Percentiles rank a stretch among this genome's conserved stretches.
These are phyloP conservation scores for Elanoides forficatus DNA, from an alignment of 2,113 vertebrate genomes.

Conservation along the genomic window DNA sequence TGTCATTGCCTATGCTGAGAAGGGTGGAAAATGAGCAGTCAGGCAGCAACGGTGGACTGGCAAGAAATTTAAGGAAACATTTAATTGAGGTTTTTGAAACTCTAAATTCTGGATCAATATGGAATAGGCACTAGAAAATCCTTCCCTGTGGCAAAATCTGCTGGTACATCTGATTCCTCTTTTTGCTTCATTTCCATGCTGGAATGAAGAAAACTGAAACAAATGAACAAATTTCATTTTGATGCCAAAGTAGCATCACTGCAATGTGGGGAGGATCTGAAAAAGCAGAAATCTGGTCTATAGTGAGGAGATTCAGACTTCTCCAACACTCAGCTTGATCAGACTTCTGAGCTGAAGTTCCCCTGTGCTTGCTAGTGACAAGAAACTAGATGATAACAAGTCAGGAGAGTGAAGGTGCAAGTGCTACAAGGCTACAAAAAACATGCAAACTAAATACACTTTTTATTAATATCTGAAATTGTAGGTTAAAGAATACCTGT, in stretches of 20 bases:
- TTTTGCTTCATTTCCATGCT: conserved; percentile 9
- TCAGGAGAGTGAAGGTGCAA: background rate
- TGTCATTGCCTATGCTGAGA: background rate
- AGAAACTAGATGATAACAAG: background rate
- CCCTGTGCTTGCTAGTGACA: background rate
- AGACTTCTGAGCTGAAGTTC: background rate
- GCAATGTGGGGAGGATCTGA: background rate
- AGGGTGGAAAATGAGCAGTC: background rate
- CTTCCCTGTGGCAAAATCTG: conserved; percentile 32
- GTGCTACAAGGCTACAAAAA: background rate
- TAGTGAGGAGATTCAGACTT: background rate
- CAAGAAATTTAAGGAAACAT: background rate
- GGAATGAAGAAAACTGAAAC: conserved; percentile 29
- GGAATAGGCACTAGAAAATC: background rate
- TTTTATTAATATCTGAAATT: background rate
- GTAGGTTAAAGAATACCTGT: background rate
- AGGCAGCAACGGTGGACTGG: background rate
- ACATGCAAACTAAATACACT: background rate
- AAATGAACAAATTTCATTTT: conserved; percentile 35
- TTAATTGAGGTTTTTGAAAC: background rate
- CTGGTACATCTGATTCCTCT: conserved; percentile 15
- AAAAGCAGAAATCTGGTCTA: background rate
- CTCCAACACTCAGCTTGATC: background rate
- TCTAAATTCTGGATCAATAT: conserved; percentile 4
- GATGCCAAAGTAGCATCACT: background rate